phyloP scores from a whole-genome alignment of 2,797 vertebrate species.

The Pipistrellus kuhlii region DNA sequence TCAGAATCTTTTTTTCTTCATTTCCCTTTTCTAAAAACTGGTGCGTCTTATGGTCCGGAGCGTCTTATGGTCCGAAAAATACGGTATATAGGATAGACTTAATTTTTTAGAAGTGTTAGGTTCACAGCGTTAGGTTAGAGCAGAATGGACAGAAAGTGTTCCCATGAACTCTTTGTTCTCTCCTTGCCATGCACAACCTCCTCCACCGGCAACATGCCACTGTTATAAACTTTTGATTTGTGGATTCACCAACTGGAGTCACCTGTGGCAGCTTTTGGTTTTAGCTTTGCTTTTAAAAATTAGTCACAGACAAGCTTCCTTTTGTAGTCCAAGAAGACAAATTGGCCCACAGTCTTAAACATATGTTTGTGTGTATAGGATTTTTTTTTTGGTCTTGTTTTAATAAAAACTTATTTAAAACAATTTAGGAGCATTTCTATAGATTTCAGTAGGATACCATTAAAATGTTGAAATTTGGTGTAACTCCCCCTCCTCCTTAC shows the following conservation, averaged over 20 bases:
- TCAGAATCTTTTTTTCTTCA: too few relatives aligned
- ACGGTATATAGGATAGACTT: neutral
- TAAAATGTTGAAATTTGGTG: neutral
- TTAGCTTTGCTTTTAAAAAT: conserved; percentile 63
- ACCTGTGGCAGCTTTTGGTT: conserved; percentile 3
- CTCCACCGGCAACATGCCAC: accelerated
- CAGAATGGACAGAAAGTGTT: neutral
- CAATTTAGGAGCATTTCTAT: neutral
- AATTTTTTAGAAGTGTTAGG: neutral
- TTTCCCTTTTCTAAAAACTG: too few relatives aligned
- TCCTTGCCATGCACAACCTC: accelerated
- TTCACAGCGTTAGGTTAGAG: neutral
- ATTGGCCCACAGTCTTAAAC: neutral
- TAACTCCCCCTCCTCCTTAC: too few relatives aligned
- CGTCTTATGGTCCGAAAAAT: too few relatives aligned
- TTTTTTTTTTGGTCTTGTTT: neutral
- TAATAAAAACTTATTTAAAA: conserved; percentile 25
- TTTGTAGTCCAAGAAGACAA: conserved; percentile 18
- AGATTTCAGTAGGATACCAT: neutral
- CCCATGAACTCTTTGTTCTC: accelerated
- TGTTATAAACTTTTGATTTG: neutral
- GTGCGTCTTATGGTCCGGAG: too few relatives aligned
- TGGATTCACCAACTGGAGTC: neutral
- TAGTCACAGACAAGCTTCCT: neutral
- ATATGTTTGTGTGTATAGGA: neutral